Evolutionary conservation across 2,113 vertebrate species (phyloP).

Genomic region (Lipophrys pholis): DNA sequence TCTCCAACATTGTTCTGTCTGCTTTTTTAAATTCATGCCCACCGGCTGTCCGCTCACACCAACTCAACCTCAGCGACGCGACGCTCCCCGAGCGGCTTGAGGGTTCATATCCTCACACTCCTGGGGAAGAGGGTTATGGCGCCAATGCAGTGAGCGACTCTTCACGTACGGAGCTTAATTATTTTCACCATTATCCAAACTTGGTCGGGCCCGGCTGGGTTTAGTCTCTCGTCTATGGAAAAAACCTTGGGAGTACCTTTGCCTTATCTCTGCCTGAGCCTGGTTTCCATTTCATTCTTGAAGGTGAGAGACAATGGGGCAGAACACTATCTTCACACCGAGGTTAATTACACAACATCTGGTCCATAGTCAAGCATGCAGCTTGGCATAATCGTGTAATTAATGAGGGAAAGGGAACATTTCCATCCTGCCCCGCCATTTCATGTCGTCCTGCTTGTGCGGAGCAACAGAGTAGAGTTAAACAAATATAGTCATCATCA

Average conservation of each 20-base stretch:
- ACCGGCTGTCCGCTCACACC: background rate
- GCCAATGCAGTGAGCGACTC: background rate
- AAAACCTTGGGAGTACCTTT: conserved; percentile 28
- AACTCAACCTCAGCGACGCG: background rate
- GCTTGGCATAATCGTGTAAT: conserved; percentile 74
- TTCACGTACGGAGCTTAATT: conserved; percentile 30
- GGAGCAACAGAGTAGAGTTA: conserved; percentile 10
- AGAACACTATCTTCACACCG: conserved; percentile 59
- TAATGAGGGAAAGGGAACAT: conserved; percentile 59
- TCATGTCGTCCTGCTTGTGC: conserved; percentile 29
- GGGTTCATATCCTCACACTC: background rate
- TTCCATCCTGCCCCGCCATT: conserved; percentile 40
- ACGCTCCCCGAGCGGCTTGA: background rate
- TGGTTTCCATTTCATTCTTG: conserved; percentile 60
- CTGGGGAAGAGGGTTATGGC: conserved; percentile 40
- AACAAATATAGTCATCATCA: conserved; percentile 71
- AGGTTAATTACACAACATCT: conserved; percentile 80
- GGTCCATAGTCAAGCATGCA: conserved; percentile 55
- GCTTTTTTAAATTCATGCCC: background rate
- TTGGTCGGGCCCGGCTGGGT: conserved; percentile 12
- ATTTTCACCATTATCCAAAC: conserved; percentile 26
- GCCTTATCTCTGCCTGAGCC: conserved; percentile 44
- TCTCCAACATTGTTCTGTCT: too few relatives aligned
- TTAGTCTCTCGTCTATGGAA: background rate
- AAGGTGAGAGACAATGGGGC: conserved; percentile 73